A percentile compares a stretch with the other conserved stretches of the same genome.
These are phyloP conservation scores for Ptychadena robeensis DNA, from an alignment of 2,797 vertebrate species.

Conservation along the genomic window DNA sequence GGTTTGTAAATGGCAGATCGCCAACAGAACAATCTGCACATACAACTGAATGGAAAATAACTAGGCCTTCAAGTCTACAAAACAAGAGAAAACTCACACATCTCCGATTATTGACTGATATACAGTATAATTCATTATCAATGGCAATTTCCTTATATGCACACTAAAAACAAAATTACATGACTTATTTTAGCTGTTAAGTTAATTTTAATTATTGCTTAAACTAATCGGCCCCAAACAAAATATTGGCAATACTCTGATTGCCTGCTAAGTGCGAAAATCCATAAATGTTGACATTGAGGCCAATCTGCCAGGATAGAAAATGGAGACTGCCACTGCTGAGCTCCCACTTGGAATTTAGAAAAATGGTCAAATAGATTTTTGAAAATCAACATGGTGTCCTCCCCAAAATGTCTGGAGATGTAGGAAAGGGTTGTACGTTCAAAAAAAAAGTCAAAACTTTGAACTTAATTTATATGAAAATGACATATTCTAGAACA, in stretches of 20 bases:
- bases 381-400: too few relatives aligned
- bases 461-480: too few relatives aligned
- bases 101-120: background rate
- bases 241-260: background rate
- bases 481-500: too few relatives aligned
- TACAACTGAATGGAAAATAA: background rate
- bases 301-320: too few relatives aligned
- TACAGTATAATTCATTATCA: background rate
- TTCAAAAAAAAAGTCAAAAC: too few relatives aligned
- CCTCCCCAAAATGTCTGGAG: too few relatives aligned
- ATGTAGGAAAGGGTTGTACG: too few relatives aligned
- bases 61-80: background rate
- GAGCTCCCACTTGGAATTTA: too few relatives aligned
- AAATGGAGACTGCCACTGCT: too few relatives aligned
- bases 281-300: too few relatives aligned
- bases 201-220: background rate
- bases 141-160: background rate
- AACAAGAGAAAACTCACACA: background rate
- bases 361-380: too few relatives aligned
- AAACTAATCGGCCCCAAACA: background rate
- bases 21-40: background rate
- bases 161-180: background rate
- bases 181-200: background rate
- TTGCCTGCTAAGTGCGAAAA: background rate
- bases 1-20: background rate